A percentile compares a stretch with the other conserved stretches of the same genome.
These are phyloP conservation scores for Calcarius lapponicus DNA, from an alignment of 2,797 vertebrate genomes.

Conservation along the genomic window DNA sequence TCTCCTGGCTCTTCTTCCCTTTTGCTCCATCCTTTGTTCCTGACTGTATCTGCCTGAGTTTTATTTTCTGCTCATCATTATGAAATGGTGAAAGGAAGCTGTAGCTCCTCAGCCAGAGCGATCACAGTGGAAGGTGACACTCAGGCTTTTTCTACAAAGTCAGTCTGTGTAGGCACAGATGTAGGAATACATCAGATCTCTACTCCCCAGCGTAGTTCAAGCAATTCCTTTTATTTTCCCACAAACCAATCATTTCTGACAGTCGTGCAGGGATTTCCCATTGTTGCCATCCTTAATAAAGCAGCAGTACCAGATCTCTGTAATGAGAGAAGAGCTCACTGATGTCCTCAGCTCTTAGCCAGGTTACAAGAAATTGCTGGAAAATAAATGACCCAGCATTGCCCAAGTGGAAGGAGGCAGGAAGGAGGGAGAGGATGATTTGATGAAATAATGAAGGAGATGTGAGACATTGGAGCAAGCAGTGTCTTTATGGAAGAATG, in stretches of 20 bases:
- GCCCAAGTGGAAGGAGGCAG: not conserved
- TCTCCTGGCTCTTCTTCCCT: not conserved
- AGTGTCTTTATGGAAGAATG: not conserved
- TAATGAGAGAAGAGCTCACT: not conserved
- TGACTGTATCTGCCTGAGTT: not conserved
- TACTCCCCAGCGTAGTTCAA: not conserved
- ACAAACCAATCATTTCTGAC: not conserved
- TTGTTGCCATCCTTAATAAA: slow-evolving; percentile 1
- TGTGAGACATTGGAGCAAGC: not conserved
- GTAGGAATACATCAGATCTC: not conserved
- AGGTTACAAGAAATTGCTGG: not conserved
- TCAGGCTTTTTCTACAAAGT: not conserved
- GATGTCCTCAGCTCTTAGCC: not conserved
- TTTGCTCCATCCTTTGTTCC: slow-evolving; percentile 37
- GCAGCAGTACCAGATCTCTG: not conserved
- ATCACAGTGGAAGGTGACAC: not conserved
- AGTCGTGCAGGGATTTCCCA: not conserved
- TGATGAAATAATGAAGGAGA: not conserved
- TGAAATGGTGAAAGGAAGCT: not conserved
- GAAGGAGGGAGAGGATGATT: not conserved
- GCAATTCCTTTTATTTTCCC: slow-evolving; percentile 14
- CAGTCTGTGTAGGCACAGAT: not conserved
- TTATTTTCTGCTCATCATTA: slow-evolving; percentile 18
- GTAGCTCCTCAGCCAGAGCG: not conserved
- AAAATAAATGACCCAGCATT: not conserved